A percentile compares a stretch with the other conserved stretches of the same genome.
Evolutionary conservation across 2,888 invertebrate species (phyloP).

Genomic region (Acleris laterana): DNA sequence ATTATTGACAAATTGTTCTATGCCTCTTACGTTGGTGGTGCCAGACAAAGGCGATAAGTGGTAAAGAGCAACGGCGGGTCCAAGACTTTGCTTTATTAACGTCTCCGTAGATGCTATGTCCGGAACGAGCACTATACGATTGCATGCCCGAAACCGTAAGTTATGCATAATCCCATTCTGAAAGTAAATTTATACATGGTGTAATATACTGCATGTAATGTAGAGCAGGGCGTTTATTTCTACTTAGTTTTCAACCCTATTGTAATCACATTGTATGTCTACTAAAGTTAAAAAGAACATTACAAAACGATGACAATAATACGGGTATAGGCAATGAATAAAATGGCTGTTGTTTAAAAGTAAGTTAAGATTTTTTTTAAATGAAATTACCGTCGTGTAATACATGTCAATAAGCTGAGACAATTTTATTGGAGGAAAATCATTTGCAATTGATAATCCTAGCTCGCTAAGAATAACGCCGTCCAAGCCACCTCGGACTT

Average conservation of each 20-base stretch:
- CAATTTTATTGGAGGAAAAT: slow-evolving; percentile 80
- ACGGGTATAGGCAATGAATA: too few species aligned
- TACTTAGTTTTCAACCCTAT: too few species aligned
- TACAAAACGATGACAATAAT: not conserved
- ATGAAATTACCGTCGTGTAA: slow-evolving; percentile 81
- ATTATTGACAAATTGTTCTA: slow-evolving; percentile 67
- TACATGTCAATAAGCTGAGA: slow-evolving; percentile 89
- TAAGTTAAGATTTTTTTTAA: not conserved
- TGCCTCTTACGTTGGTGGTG: slow-evolving; percentile 70
- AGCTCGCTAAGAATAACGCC: slow-evolving; percentile 83
- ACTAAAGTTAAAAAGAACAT: too few species aligned
- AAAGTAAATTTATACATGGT: slow-evolving; percentile 12
- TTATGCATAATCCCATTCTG: slow-evolving; percentile 42
- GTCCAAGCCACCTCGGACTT: slow-evolving; percentile 87
- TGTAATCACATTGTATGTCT: too few species aligned
- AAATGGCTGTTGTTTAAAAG: too few species aligned
- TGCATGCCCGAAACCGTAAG: slow-evolving; percentile 82
- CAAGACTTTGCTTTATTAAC: slow-evolving; percentile 71
- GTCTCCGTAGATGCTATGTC: slow-evolving; percentile 67
- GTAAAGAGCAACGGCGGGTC: slow-evolving; percentile 41
- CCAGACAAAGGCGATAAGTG: slow-evolving; percentile 64
- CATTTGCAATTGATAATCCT: slow-evolving; percentile 60
- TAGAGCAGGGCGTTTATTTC: too few species aligned
- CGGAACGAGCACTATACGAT: slow-evolving; percentile 79
- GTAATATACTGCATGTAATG: too few species aligned